These are phyloP conservation scores for Syngnathus rostellatus DNA, from an alignment of 2,797 vertebrate genomes.

Conservation along the genomic window DNA sequence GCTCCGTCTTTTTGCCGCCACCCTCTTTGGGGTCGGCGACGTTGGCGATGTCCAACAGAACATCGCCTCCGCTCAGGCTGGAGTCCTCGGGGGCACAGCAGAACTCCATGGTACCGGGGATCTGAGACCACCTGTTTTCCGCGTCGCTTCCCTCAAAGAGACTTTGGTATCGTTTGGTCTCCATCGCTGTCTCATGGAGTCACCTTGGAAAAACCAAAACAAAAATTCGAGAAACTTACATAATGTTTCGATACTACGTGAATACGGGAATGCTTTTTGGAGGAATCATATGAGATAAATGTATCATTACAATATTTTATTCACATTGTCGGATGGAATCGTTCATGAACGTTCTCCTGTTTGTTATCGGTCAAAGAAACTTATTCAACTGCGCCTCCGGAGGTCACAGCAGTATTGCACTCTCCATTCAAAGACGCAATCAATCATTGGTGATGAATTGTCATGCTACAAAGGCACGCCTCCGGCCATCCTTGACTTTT, in stretches of 20 bases:
- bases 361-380: neutral
- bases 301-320: too few relatives aligned
- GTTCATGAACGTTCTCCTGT: too few relatives aligned
- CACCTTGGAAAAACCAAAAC: constrained; percentile 47
- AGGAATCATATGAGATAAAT: too few relatives aligned
- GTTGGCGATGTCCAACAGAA: constrained; percentile 83
- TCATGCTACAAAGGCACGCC: neutral
- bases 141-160: constrained; percentile 86
- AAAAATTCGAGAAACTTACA: constrained; percentile 4
- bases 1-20: constrained; percentile 78
- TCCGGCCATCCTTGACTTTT: neutral
- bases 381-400: neutral
- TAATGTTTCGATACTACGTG: too few relatives aligned
- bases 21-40: constrained; percentile 67
- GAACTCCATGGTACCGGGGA: constrained; percentile 76
- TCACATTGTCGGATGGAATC: too few relatives aligned
- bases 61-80: constrained; percentile 72
- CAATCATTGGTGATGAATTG: neutral
- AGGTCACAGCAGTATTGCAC: neutral
- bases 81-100: constrained; percentile 72
- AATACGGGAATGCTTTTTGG: too few relatives aligned
- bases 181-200: constrained; percentile 84
- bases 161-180: constrained; percentile 96
- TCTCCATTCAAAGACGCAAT: neutral
- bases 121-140: constrained; percentile 89